Evolutionary conservation across 92 coral and sea anemone species (phyloP).

Genomic region (Epizoanthus stellaris): DNA sequence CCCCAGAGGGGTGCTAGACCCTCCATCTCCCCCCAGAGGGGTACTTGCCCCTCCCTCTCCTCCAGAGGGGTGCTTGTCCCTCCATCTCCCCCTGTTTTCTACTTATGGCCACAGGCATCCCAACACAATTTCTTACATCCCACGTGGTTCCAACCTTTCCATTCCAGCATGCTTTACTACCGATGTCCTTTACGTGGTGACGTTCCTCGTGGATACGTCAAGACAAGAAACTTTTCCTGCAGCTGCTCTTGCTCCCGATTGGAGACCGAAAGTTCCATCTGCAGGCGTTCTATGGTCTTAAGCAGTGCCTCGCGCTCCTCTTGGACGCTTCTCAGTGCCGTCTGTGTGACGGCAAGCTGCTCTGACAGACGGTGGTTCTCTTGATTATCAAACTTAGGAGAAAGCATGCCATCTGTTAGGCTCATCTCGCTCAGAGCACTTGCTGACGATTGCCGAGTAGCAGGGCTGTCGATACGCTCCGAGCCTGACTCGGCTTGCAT

Average conservation of each 20-base stretch:
- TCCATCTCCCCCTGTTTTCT: no score
- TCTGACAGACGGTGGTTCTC: conserved; percentile 85
- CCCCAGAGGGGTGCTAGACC: no score
- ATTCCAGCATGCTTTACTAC: background rate
- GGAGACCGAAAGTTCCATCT: conserved; percentile 84
- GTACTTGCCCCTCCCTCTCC: no score
- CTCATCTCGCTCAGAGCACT: conserved; percentile 77
- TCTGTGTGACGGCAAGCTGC: conserved; percentile 87
- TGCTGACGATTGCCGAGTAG: conserved; percentile 72
- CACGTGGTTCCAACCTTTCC: no score
- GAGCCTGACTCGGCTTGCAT: conserved; percentile 42
- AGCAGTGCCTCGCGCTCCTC: conserved; percentile 90
- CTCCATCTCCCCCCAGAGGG: no score
- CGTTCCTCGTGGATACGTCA: conserved; percentile 20
- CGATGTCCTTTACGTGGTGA: conserved; percentile 27
- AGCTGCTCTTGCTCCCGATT: conserved; percentile 93
- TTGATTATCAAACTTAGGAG: conserved; percentile 73
- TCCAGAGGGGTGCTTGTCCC: no score
- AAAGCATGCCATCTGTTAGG: conserved; percentile 68
- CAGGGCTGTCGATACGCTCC: conserved; percentile 49
- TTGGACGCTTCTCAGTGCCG: conserved; percentile 76
- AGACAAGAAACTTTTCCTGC: conserved; percentile 62
- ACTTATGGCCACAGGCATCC: no score
- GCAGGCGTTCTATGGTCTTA: conserved; percentile 87
- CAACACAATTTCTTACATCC: no score